A percentile compares a stretch with the other conserved stretches of the same genome.
Evolutionary conservation across 2,113 vertebrate genomes (phyloP).

Genomic region (Leucoraja erinaceus): DNA sequence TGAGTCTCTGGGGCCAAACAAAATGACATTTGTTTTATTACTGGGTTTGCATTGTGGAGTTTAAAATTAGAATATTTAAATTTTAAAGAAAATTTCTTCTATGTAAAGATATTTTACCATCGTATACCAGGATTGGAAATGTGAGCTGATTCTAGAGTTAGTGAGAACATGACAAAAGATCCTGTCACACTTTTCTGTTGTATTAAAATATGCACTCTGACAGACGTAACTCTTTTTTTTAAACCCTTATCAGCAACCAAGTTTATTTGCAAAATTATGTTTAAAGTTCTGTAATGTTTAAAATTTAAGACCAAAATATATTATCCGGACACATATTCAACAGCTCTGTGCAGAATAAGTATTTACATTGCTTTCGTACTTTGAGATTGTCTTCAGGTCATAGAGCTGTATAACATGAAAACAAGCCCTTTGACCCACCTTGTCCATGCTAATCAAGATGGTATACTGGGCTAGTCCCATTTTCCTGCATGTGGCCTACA

Average conservation of each 20-base stretch:
- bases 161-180: neutral
- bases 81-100: neutral
- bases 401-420: no score
- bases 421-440: no score
- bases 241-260: no score
- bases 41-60: neutral
- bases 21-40: neutral
- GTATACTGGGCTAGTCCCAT: no score
- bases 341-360: neutral
- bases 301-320: neutral
- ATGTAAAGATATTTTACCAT: neutral
- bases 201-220: no score
- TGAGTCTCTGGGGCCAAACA: slow-evolving; percentile 53
- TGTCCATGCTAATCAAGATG: no score
- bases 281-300: neutral
- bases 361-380: neutral
- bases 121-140: neutral
- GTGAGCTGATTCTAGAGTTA: neutral
- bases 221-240: no score
- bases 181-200: neutral
- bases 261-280: neutral
- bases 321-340: neutral
- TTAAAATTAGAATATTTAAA: neutral
- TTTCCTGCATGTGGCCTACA: no score
- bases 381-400: neutral